Conservation (phyloP, 2,113 vertebrate species). For the Thalassoma bifasciatum region DNA sequence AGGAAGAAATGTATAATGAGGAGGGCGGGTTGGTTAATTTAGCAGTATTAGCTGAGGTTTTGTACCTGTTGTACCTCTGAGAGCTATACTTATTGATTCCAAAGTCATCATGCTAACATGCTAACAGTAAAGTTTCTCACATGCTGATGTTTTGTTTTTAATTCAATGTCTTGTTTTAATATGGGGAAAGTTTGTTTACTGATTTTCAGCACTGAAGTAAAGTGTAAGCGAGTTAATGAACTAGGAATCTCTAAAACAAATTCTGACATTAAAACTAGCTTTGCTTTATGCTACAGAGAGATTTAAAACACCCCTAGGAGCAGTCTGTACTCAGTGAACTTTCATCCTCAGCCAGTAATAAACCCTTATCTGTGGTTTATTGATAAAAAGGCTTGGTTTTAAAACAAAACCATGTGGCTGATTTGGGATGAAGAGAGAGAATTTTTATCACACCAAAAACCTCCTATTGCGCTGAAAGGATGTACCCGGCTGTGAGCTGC, state of each 20-base stretch:
- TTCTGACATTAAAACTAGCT: not conserved
- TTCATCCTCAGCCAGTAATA: constrained; percentile 1
- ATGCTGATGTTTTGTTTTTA: not conserved
- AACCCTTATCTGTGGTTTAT: constrained; percentile 21
- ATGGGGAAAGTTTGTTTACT: too few species aligned
- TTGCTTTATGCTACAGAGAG: not conserved
- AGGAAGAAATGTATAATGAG: not conserved
- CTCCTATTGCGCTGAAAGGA: constrained; percentile 31
- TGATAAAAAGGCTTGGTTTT: constrained; percentile 16
- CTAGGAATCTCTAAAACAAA: not conserved
- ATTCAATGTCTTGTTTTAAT: too few species aligned
- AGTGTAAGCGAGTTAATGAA: not conserved
- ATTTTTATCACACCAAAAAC: constrained; percentile 38
- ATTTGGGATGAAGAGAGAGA: constrained; percentile 13
- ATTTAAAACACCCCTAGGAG: constrained; percentile 26
- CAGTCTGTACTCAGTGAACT: constrained; percentile 12
- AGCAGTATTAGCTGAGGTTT: not conserved
- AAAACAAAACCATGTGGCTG: constrained; percentile 61
- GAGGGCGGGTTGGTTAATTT: too few species aligned
- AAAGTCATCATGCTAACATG: not conserved
- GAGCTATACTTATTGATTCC: not conserved
- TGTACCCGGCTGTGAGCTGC: constrained; percentile 39
- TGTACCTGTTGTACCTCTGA: not conserved
- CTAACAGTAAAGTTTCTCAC: not conserved
- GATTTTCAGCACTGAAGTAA: not conserved